Conservation (phyloP, 2,888 invertebrate species). For the Camptogramma bilineatum region DNA sequence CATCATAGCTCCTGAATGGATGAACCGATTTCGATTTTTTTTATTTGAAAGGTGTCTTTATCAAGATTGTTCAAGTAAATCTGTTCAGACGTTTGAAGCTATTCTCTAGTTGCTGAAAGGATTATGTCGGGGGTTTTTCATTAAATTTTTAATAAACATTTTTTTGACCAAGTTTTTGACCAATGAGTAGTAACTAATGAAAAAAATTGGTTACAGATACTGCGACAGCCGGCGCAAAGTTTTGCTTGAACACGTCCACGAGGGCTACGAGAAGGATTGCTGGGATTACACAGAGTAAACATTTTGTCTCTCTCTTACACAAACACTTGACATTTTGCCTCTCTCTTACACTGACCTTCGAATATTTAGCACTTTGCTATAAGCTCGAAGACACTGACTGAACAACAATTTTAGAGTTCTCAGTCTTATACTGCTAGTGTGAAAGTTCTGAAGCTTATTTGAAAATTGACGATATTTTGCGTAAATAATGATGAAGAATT, state of each 20-base stretch:
- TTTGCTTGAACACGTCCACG: slow-evolving; percentile 98
- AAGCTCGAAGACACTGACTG: too few relatives aligned
- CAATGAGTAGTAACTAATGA: neutral
- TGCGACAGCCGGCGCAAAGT: slow-evolving; percentile 99
- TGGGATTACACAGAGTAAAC: slow-evolving; percentile 97
- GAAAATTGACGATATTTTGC: neutral
- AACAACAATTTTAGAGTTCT: neutral
- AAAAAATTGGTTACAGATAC: slow-evolving; percentile 88
- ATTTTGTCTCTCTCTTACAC: slow-evolving; percentile 52
- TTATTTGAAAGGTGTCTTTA: too few relatives aligned
- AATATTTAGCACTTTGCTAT: too few relatives aligned
- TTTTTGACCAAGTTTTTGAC: too few relatives aligned
- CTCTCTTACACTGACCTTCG: slow-evolving; percentile 2
- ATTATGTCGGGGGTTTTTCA: too few relatives aligned
- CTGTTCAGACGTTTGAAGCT: too few relatives aligned
- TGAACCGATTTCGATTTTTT: too few relatives aligned
- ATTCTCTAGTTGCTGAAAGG: too few relatives aligned
- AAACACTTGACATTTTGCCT: slow-evolving; percentile 33
- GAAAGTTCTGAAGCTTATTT: neutral
- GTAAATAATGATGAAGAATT: neutral
- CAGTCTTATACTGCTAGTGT: neutral
- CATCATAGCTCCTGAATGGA: too few relatives aligned
- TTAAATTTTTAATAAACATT: too few relatives aligned
- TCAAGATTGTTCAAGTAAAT: too few relatives aligned
- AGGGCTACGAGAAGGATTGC: slow-evolving; percentile 99